Evolutionary conservation across 2,113 vertebrate genomes (phyloP).

Genomic region (Podarcis raffonei): DNA sequence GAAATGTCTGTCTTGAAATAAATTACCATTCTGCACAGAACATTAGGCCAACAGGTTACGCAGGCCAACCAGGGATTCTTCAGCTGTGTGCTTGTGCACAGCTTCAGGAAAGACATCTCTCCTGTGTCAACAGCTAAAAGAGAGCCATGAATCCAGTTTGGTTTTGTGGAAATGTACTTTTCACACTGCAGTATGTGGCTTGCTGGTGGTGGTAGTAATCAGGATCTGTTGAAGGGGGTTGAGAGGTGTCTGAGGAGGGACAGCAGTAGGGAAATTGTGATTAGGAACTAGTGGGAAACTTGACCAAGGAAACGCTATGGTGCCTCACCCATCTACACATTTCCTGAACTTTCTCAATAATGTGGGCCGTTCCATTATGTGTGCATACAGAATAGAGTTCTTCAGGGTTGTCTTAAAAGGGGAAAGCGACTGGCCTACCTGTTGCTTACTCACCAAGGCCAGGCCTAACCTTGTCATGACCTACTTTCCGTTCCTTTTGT

Average conservation of each 20-base stretch:
- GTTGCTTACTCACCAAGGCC: slow-evolving; percentile 5
- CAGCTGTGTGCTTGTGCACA: neutral
- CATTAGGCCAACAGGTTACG: slow-evolving; percentile 48
- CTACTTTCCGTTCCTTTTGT: slow-evolving; percentile 52
- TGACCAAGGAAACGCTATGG: neutral
- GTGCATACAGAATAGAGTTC: neutral
- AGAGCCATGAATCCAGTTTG: neutral
- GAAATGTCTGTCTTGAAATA: slow-evolving; percentile 46
- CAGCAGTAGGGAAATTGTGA: neutral
- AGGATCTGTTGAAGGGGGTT: neutral
- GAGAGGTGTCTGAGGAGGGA: neutral
- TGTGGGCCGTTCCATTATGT: too few relatives aligned
- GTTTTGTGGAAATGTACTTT: neutral
- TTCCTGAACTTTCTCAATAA: neutral
- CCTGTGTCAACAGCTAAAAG: neutral
- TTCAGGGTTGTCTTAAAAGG: neutral
- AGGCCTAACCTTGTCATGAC: neutral
- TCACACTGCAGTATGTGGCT: neutral
- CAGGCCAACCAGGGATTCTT: slow-evolving; percentile 18
- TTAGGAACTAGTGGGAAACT: neutral
- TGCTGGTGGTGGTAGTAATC: neutral
- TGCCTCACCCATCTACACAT: neutral
- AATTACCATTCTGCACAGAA: slow-evolving; percentile 42
- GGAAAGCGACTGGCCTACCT: neutral
- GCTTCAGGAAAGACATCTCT: neutral